Evolutionary conservation across 2,888 invertebrate genomes (phyloP).

Genomic region (Eupithecia inturbata): DNA sequence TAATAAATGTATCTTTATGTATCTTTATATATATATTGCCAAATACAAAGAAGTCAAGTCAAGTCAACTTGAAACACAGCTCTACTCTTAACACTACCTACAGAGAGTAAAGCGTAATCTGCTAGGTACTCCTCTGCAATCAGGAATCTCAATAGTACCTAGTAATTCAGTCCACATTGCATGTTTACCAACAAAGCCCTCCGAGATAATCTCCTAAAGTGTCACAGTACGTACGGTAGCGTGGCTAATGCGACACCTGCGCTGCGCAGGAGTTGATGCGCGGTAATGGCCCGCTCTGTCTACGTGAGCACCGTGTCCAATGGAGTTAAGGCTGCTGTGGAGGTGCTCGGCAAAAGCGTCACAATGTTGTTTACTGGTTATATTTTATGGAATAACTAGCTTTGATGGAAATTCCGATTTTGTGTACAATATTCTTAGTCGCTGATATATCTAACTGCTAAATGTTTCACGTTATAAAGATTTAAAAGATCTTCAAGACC

Average conservation of each 20-base stretch:
- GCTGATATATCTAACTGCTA: background rate
- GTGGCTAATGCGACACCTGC: slow-evolving; percentile 75
- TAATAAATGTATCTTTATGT: too few relatives aligned
- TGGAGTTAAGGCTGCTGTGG: slow-evolving; percentile 24
- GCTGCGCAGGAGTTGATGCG: slow-evolving; percentile 67
- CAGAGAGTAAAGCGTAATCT: background rate
- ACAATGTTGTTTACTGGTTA: slow-evolving; percentile 15
- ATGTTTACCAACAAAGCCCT: slow-evolving; percentile 1
- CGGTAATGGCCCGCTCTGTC: slow-evolving; percentile 65
- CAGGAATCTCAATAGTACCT: background rate
- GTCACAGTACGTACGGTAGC: slow-evolving; percentile 63
- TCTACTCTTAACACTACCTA: background rate
- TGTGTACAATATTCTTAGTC: background rate
- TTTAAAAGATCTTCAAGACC: too few relatives aligned
- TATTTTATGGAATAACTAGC: slow-evolving; percentile 24
- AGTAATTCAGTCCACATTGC: background rate
- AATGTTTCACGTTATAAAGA: background rate
- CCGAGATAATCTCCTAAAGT: slow-evolving; percentile 35
- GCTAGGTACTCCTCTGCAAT: background rate
- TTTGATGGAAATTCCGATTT: background rate
- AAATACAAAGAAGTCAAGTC: too few relatives aligned
- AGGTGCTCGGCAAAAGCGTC: slow-evolving; percentile 20
- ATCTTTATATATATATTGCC: too few relatives aligned
- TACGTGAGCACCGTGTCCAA: slow-evolving; percentile 61
- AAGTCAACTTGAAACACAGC: too few relatives aligned